Evolutionary conservation across 2,888 invertebrate genomes (phyloP), one percentile per base, ranked within the genome.

Genomic region (Hypomecis atomaria): DNA sequence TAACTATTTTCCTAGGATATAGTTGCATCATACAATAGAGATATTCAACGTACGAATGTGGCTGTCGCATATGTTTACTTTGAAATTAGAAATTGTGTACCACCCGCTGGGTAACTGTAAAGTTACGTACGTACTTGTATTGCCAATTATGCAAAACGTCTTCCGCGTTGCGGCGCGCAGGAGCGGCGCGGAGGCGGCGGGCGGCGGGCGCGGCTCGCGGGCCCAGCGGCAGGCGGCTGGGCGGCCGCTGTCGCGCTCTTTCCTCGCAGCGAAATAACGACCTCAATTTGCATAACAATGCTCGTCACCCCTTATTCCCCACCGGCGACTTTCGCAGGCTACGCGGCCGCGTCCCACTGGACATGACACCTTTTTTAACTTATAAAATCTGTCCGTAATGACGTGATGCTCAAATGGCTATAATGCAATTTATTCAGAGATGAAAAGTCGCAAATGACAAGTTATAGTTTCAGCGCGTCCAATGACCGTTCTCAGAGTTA

Each of bases 221-320:
- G 79, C 74, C 58, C 44, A 50, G 72, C 69, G 71, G 76, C 71
- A 78, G 76, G 77, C 75, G 74, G 78, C 82, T 77, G 85, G 83
- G 86, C 84, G 83, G 82, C 81, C 83, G 86, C 85, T 85, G 87
- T 87, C 90, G 90, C 86, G 87, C 89, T 89, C 89, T 90, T 91
- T 91, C 90, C 89, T 90, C 90, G 89, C 88, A 88, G 88, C 89
- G 88, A 90, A 91, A 92, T 92, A 91, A 92, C 91, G 91, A 92
- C 92, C 90, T 89, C 90, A 90, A 92, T 92, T 92, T 92, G 87
- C 92, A 92, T 92, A 92, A 92, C 92, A 92, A 91, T 92, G 88
- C 90, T 91, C 87, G 88, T 89, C 90, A 90, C 91, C 91, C 90
- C 90, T 89, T 88, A 87, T 87, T 86, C 88, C 86, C 89, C 81